phyloP scores from a whole-genome alignment of 2,113 vertebrate species.

The Candoia aspera region DNA sequence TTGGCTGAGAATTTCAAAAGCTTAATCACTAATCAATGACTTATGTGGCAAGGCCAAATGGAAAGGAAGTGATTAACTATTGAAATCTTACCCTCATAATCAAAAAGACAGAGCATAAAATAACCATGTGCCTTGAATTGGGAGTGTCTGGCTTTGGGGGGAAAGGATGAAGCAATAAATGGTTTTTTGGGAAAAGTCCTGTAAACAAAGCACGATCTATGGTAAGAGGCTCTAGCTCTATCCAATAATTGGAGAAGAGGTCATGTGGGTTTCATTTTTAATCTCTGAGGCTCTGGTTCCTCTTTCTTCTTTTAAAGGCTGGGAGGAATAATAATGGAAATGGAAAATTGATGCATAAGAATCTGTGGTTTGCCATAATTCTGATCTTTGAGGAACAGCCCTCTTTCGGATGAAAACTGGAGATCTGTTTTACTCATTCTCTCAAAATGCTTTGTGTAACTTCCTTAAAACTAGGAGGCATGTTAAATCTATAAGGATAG shows the following conservation, averaged over 20 bases:
- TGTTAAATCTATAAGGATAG: neutral
- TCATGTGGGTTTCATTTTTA: conserved; percentile 19
- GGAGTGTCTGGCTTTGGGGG: neutral
- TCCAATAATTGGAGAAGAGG: neutral
- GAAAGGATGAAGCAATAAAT: neutral
- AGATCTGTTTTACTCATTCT: neutral
- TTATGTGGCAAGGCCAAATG: conserved; percentile 37
- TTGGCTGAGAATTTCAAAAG: neutral
- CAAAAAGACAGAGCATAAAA: conserved; percentile 32
- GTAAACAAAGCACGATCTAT: neutral
- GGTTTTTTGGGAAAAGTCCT: neutral
- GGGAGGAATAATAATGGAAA: conserved; percentile 21
- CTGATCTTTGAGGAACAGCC: too few species aligned
- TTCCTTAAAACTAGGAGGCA: neutral
- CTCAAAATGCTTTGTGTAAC: neutral
- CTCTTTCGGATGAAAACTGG: neutral
- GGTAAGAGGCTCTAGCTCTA: neutral
- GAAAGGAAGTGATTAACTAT: conserved; percentile 39
- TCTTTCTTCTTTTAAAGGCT: conserved; percentile 13
- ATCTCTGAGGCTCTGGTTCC: conserved; percentile 13
- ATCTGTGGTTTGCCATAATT: neutral
- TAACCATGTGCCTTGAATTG: conserved; percentile 2
- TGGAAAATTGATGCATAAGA: neutral
- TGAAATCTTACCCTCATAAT: neutral
- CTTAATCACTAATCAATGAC: conserved; percentile 35